Conservation (phyloP, 2,888 invertebrate species). For the Phengaris alcon region DNA sequence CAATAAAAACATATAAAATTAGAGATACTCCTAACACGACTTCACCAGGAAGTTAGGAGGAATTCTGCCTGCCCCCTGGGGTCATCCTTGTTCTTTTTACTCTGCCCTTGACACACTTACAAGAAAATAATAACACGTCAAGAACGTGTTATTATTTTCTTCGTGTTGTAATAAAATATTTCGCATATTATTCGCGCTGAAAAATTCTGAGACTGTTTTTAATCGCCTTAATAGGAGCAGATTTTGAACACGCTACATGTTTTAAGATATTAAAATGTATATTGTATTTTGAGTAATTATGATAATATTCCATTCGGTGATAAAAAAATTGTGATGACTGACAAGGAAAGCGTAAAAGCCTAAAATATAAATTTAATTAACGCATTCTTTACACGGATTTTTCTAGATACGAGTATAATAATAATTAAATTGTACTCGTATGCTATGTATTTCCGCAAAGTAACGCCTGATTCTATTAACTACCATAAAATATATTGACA, state of each 20-base stretch:
- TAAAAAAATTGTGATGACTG: no score
- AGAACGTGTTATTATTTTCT: no score
- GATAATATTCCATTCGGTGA: not conserved
- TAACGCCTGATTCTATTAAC: no score
- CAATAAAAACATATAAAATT: not conserved
- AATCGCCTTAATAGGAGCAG: not conserved
- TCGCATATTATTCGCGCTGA: not conserved
- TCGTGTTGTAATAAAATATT: constrained; percentile 1
- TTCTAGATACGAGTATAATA: no score
- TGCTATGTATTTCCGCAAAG: no score
- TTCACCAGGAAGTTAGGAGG: not conserved
- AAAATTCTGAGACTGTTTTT: not conserved
- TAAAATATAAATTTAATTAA: no score
- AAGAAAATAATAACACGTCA: not conserved
- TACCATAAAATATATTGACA: no score
- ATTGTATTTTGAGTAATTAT: not conserved
- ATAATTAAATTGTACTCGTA: no score
- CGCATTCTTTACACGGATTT: no score
- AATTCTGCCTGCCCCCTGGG: not conserved
- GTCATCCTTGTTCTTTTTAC: not conserved
- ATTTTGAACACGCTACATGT: not conserved
- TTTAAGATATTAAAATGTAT: not conserved
- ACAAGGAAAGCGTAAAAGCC: no score
- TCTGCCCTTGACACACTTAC: not conserved
- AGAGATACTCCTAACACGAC: not conserved